Conservation (phyloP, 2,113 vertebrate species). For the Sitta europaea region DNA sequence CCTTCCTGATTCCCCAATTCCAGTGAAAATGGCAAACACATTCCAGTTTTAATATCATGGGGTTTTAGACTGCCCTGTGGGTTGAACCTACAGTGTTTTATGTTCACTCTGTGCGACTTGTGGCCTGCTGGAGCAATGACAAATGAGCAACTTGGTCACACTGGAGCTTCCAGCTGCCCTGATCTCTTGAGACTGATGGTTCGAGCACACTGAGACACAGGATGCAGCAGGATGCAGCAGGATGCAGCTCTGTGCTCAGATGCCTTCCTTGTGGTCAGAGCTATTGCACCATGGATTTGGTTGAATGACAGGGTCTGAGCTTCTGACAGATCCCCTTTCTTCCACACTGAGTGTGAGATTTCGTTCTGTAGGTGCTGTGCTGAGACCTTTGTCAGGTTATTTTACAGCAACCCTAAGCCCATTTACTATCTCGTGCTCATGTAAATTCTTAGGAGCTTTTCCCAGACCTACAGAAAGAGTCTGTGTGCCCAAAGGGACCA, state of each 20-base stretch:
- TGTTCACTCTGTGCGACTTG: neutral
- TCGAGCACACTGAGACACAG: fast-evolving
- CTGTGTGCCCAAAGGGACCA: neutral
- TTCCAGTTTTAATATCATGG: fast-evolving
- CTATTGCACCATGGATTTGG: neutral
- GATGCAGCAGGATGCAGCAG: neutral
- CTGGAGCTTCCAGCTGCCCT: neutral
- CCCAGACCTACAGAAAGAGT: neutral
- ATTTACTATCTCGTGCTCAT: neutral
- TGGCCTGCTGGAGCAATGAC: neutral
- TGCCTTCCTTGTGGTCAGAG: neutral
- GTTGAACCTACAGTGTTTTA: neutral
- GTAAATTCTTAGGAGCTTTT: neutral
- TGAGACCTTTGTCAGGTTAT: neutral
- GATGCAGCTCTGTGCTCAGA: neutral
- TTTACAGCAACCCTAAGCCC: neutral
- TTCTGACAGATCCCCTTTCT: neutral
- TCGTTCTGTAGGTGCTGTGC: neutral
- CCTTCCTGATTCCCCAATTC: neutral
- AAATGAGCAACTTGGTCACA: neutral
- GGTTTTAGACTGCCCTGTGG: neutral
- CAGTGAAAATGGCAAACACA: neutral
- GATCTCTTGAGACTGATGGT: neutral
- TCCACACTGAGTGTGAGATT: neutral
- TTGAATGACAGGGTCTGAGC: neutral